Evolutionary conservation across 2,113 vertebrate genomes (phyloP), one percentile per base, ranked within the genome.

Genomic region (Misgurnus mizolepis): DNA sequence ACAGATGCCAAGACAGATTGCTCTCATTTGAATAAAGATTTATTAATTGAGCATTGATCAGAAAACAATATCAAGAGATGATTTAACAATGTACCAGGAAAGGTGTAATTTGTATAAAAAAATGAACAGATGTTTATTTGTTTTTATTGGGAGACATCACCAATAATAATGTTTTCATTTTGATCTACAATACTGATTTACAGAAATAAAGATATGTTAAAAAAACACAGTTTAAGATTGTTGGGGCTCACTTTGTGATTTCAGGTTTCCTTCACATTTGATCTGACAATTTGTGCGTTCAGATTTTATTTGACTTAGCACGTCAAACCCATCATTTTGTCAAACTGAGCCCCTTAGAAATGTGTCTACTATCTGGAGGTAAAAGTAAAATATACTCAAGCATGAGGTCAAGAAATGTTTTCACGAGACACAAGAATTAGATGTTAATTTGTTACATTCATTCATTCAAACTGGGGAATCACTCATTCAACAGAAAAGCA

Each of bases 21-120:
- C 49, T 62, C 41, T 47, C 41, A 49, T 47, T 34, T 61, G 72
- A 75, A 62, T 72, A 75, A 22, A 60, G 72, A 61, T 75, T 67
- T 67, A 78, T 78, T 78, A 67, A 45, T 43, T 7, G 62, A 67
- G 49, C 22, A 67, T 43, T 56, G 39, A 12, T 64, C 22, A 76
- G 50, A 17, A 78, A 78, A 78, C 40, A 78, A 78, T 65, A 65
- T 27, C 0, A 15, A 53, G 75, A 65, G 27, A 39, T 77, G 75
- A 66, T 66, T 75, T 67, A 68, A 80, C 70, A 14, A 34, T 67
- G 17, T 39, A 49, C 72, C 10, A 49, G 34, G 61, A 79, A 71
- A 61, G 22, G 22, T 14, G 22, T 55, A 4, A 7, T 79, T 64
- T 71, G 45, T 64, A 68, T 79, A 79, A 39, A 71, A 61, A 61